Evolutionary conservation across 2,888 invertebrate species (phyloP), one percentile per base, ranked within the genome.

Genomic region (Melipona beecheii): DNA sequence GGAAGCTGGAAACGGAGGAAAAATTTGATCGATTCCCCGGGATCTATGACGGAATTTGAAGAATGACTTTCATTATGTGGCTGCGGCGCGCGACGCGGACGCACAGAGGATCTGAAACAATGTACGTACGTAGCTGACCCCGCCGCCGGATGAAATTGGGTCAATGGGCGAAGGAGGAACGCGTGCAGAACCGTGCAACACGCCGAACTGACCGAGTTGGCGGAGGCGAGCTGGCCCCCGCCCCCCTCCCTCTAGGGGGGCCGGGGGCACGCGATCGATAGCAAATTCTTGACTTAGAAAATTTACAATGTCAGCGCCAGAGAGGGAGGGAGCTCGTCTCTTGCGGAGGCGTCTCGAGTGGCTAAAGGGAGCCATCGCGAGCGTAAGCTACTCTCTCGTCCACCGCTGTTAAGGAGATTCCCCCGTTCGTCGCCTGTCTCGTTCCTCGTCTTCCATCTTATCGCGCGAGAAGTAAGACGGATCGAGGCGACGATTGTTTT

Each of bases 221-320:
- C 13, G 64, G 85, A 62, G 69, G 73, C 77, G 84, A 90, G 83
- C 80, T 74, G 83, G 75, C 64, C 70, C 68, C 69, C 43, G n/a
- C n/a, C 0, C 0, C 36, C 36, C 1, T 0, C 43, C 43, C 2
- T 9, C 43, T 43, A 1, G 43, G 79, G 27, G 27, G 1, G n/a
- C n/a, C n/a, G 56, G 56, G 72, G 13, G 49, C 77, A 70, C 78
- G 89, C 24, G 64, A 90, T 90, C 90, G 81, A 91, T 90, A 87
- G 84, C 50, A 81, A 82, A 90, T 91, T 90, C 91, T 91, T 90
- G 90, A 90, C 90, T 90, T 86, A 85, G 90, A 90, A 90, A 90
- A 90, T 83, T 74, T 85, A 90, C 90, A 84, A 88, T 85, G 86
- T 90, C 90, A 90, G 90, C 86, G 78, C 5, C 64, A 70, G 65